Conservation (phyloP, 2,797 vertebrate species). For the Glossophaga mutica region DNA sequence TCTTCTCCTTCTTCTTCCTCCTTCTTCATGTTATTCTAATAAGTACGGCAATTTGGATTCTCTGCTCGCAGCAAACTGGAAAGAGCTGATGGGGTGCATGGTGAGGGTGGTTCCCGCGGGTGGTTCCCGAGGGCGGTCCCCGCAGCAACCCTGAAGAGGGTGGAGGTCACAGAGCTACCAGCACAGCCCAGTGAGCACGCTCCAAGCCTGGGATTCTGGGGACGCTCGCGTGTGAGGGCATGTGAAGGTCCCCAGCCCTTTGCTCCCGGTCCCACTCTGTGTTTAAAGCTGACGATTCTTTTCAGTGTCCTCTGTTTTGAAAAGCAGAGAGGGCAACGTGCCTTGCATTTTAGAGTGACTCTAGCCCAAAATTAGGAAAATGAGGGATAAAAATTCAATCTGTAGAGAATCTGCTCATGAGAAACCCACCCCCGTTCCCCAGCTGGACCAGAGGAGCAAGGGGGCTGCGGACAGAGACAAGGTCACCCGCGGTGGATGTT, state of each 20-base stretch:
- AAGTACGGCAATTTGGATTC: too few species aligned
- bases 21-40: not conserved
- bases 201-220: not conserved
- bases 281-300: not conserved
- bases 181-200: fast-evolving
- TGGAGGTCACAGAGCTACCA: not conserved
- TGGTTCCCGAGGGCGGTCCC: too few species aligned
- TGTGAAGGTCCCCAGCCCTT: fast-evolving
- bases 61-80: not conserved
- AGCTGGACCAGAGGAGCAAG: not conserved
- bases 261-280: fast-evolving
- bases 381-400: not conserved
- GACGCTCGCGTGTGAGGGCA: fast-evolving
- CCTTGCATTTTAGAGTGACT: not conserved
- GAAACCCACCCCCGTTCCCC: not conserved
- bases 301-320: not conserved
- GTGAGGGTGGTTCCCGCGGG: fast-evolving
- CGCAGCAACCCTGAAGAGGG: fast-evolving
- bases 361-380: not conserved
- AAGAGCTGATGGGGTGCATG: fast-evolving
- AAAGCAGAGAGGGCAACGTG: not conserved
- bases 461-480: not conserved
- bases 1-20: not conserved
- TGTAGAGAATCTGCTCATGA: not conserved
- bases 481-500: not conserved